Evolutionary conservation across 2,113 vertebrate genomes (phyloP).

Genomic region (Xenopus tropicalis): UCB_Xtro_10.0 CM004449.2:106301501-106302000

Average conservation of each 20-base stretch:
- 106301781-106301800: constrained; percentile 56
- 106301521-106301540: constrained; percentile 61
- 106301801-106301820: constrained; percentile 57
- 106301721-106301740: constrained; percentile 50
- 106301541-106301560: constrained; percentile 56
- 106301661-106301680: constrained; percentile 66
- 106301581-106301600: constrained; percentile 47
- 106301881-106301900: constrained; percentile 54
- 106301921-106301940: constrained; percentile 3
- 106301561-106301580: constrained; percentile 54
- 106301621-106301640: constrained; percentile 57
- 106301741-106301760: background rate
- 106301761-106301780: constrained; percentile 62
- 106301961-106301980: constrained; percentile 48
- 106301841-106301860: constrained; percentile 63
- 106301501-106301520: constrained; percentile 59
- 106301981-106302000: constrained; percentile 50
- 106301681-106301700: constrained; percentile 61
- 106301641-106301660: constrained; percentile 35
- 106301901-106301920: constrained; percentile 63
- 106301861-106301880: constrained; percentile 64
- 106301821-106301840: constrained; percentile 52
- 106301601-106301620: constrained; percentile 59
- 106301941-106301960: constrained; percentile 63
- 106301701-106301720: constrained; percentile 69